Evolutionary conservation across 2,797 vertebrate species (phyloP).

Genomic region (Leptodactylus fallax): DNA sequence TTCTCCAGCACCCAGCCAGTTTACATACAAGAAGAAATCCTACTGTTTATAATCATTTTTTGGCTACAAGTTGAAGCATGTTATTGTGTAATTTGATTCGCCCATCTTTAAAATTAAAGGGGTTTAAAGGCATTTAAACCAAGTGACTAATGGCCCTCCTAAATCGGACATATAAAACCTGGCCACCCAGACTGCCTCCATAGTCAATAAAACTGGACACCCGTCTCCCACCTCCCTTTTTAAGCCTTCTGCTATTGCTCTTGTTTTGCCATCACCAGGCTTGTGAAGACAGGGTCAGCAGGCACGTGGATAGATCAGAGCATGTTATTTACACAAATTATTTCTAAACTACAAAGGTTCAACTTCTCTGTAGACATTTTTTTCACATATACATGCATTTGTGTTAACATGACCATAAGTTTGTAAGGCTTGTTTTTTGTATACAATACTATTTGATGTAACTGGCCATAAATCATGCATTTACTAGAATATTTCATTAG

Average conservation of each 20-base stretch:
- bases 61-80: not conserved
- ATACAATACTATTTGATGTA: not conserved
- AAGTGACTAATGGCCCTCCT: constrained; percentile 43
- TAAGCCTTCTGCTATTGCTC: constrained; percentile 55
- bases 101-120: constrained; percentile 49
- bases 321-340: not conserved
- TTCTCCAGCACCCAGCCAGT: not conserved
- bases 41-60: not conserved
- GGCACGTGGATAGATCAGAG: constrained; percentile 47
- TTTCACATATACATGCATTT: not conserved
- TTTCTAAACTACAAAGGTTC: not conserved
- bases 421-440: not conserved
- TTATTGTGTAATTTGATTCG: constrained; percentile 29
- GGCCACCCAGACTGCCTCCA: constrained; percentile 59
- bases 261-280: constrained; percentile 27
- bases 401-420: no score
- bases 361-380: not conserved
- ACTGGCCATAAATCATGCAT: not conserved
- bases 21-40: not conserved
- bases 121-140: constrained; percentile 59
- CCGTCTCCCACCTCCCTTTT: constrained; percentile 44
- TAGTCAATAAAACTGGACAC: constrained; percentile 58
- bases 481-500: not conserved
- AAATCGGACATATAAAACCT: constrained; percentile 44
- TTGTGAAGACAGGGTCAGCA: constrained; percentile 39